Evolutionary conservation across 2,888 invertebrate genomes (phyloP), one percentile per base, ranked within the genome.

Genomic region (Cremastinae sp.): DNA sequence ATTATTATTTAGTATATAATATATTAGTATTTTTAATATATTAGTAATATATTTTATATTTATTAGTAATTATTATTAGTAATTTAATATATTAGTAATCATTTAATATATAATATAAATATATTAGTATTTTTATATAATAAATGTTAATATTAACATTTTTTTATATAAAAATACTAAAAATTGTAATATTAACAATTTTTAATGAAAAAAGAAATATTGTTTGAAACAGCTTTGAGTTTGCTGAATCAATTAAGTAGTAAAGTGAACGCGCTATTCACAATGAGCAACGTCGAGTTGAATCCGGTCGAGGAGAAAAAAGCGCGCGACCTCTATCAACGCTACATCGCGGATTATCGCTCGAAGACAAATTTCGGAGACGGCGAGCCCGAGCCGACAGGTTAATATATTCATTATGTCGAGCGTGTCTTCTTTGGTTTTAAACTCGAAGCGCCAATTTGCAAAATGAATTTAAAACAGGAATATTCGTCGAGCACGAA

Each of bases 401-500:
- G 88, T 87, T 74, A 81, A 69, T 72, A n/a, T n/a, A 20, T 5
- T 2, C 28, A 28, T 3, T 3, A 28, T 28, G 28, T 2, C 2
- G 5, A 10, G 5, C 43, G 18, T 22, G 8, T 36, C n/a, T 45
- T 18, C n/a, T 20, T 58, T 16, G 54, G 14, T 59, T 14, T 49
- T 0, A 20, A 8, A 18, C 9, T 1, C 12, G 9, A 22, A 28
- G 47, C 20, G 2, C n/a, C 20, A 38, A 53, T 12, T 47, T 43
- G n/a, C 9, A 18, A 47, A 18, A 47, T 18, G 14, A 28, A n/a
- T 28, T 56, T 14, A 16, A 18, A 54, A 45, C 18, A 77, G 77
- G 77, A 62, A 80, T 89, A 20, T 74, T 83, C 12, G 83, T 89
- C 4, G 89, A 88, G 90, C 92, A 91, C 59, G 92, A 92, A 83